phyloP scores from a whole-genome alignment of 2,888 invertebrate species.

The Strigamia maritima region DNA sequence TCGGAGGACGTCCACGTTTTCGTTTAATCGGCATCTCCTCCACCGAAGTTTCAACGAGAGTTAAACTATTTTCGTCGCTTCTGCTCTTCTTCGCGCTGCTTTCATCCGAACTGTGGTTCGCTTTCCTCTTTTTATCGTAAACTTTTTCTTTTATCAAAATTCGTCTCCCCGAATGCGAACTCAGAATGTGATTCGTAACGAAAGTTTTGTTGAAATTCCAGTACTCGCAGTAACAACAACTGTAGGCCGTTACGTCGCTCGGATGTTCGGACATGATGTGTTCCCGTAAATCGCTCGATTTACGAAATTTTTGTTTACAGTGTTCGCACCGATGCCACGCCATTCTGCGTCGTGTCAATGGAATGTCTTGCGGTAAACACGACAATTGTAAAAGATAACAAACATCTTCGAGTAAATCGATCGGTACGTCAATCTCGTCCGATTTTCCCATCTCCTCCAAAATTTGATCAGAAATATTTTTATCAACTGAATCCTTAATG shows the following conservation, averaged over 20 bases:
- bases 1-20: neutral
- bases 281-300: neutral
- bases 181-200: neutral
- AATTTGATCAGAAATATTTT: neutral
- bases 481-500: neutral
- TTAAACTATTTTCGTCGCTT: neutral
- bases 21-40: neutral
- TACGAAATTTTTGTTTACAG: conserved; percentile 6
- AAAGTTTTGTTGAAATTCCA: conserved; percentile 7
- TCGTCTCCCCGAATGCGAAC: neutral
- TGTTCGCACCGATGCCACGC: neutral
- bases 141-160: conserved; percentile 28
- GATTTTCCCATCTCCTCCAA: neutral
- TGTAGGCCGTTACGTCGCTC: neutral
- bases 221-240: conserved; percentile 34
- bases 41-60: neutral
- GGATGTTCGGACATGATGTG: conserved; percentile 28
- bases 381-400: conserved; percentile 10
- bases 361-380: conserved; percentile 20
- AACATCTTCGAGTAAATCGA: conserved; percentile 19
- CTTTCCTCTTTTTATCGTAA: neutral
- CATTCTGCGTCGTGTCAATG: neutral
- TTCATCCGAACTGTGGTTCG: neutral
- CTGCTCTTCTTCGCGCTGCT: neutral
- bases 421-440: conserved; percentile 8